A percentile compares a stretch with the other conserved stretches of the same genome.
Conservation (phyloP, 2,888 invertebrate species). For the Plebejus melissa region DNA sequence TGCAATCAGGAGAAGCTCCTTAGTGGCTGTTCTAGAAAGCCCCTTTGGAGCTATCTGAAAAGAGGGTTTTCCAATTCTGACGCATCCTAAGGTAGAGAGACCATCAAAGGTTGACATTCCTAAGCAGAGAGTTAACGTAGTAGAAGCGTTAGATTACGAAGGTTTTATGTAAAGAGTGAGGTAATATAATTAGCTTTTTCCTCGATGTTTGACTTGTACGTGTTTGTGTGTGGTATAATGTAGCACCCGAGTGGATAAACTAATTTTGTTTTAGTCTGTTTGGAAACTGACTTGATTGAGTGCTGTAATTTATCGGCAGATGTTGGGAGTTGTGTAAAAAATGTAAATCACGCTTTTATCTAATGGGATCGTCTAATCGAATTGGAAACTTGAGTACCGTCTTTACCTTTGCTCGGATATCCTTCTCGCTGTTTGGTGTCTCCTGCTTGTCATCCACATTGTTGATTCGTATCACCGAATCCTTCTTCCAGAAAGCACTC, state of each 20-base stretch:
- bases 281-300: neutral
- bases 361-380: constrained; percentile 38
- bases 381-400: constrained; percentile 60
- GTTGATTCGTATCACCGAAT: constrained; percentile 84
- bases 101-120: constrained; percentile 39
- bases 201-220: neutral
- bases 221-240: neutral
- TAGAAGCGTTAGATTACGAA: constrained; percentile 37
- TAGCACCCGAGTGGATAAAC: neutral
- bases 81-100: constrained; percentile 47
- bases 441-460: constrained; percentile 86
- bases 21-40: constrained; percentile 73
- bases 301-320: neutral
- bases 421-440: constrained; percentile 82
- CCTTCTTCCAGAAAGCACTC: constrained; percentile 84
- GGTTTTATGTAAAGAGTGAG: neutral
- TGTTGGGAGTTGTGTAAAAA: neutral
- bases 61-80: constrained; percentile 76
- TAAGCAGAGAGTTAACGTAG: constrained; percentile 26
- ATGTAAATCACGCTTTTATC: neutral
- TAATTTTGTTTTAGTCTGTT: neutral
- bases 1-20: constrained; percentile 78
- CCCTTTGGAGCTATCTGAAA: constrained; percentile 74
- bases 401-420: constrained; percentile 82
- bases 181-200: neutral